These are phyloP conservation scores for Orchestia grillus DNA, from an alignment of 1,140 invertebrate genomes.

Conservation along the genomic window DNA sequence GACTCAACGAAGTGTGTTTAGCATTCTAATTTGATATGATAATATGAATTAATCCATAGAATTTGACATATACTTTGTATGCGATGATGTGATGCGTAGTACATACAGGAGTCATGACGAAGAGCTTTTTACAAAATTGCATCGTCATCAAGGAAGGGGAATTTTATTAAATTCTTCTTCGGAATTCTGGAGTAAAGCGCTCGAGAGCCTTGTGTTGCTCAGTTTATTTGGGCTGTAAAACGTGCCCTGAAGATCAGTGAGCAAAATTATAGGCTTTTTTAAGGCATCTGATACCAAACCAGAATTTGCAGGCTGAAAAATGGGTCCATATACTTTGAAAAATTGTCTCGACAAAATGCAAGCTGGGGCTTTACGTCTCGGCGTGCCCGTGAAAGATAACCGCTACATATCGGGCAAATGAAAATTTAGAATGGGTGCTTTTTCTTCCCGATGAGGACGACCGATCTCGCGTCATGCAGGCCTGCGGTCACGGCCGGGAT, in stretches of 20 bases:
- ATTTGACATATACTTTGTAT: too few relatives aligned
- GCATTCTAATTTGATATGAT: too few relatives aligned
- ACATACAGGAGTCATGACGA: too few relatives aligned
- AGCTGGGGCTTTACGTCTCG: background rate
- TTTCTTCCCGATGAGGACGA: background rate
- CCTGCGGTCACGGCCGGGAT: background rate
- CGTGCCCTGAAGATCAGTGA: background rate
- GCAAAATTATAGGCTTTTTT: constrained; percentile 9
- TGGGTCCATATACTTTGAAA: background rate
- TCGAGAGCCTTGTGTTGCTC: background rate
- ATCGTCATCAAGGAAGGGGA: background rate
- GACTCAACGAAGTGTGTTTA: too few relatives aligned
- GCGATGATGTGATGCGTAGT: too few relatives aligned
- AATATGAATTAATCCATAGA: too few relatives aligned
- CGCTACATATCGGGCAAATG: background rate
- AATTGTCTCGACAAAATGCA: background rate
- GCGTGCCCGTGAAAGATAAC: background rate
- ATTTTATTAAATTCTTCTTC: background rate
- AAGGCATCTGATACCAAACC: background rate
- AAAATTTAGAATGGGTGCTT: background rate
- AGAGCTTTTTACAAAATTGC: too few relatives aligned
- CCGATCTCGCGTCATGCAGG: background rate
- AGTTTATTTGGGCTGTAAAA: background rate
- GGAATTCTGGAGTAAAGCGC: background rate
- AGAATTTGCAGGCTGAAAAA: background rate